These are phyloP conservation scores for Microtus montanus DNA, from an alignment of 2,113 vertebrate genomes.

Conservation along the genomic window DNA sequence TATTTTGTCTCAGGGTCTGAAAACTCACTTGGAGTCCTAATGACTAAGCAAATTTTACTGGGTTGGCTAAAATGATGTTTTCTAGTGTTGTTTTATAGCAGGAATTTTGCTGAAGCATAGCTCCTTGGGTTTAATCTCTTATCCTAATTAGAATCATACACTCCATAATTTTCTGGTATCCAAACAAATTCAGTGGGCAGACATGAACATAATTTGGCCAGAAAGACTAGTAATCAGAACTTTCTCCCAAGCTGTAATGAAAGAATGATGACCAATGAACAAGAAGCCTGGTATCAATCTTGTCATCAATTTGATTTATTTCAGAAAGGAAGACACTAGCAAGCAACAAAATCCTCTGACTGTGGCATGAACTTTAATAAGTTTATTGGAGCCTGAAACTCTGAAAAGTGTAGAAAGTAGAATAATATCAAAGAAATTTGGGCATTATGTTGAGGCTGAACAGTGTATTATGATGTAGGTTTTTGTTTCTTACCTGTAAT, in stretches of 20 bases:
- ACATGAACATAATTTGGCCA: slow-evolving; percentile 56
- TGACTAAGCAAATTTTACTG: slow-evolving; percentile 58
- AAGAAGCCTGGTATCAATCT: slow-evolving; percentile 18
- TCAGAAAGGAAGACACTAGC: slow-evolving; percentile 4
- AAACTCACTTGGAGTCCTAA: slow-evolving; percentile 59
- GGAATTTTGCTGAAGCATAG: slow-evolving; percentile 24
- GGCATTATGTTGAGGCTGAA: neutral
- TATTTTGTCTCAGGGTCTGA: slow-evolving; percentile 39
- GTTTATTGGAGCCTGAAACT: neutral
- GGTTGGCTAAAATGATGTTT: slow-evolving; percentile 45
- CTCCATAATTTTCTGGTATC: slow-evolving; percentile 64
- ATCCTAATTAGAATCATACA: slow-evolving; percentile 58
- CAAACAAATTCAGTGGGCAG: slow-evolving; percentile 59
- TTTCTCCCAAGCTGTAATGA: slow-evolving; percentile 58
- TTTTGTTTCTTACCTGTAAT: neutral
- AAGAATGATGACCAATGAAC: slow-evolving; percentile 34
- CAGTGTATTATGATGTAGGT: neutral
- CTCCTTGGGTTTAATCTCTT: slow-evolving; percentile 47
- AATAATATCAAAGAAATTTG: neutral
- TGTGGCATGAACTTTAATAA: slow-evolving; percentile 46
- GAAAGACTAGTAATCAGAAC: slow-evolving; percentile 56
- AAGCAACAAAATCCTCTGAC: slow-evolving; percentile 1
- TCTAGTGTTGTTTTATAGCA: slow-evolving; percentile 43
- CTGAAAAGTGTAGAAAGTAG: neutral
- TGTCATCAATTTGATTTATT: slow-evolving; percentile 50